These are phyloP conservation scores for Mesorhabditis spiculigera DNA, from an alignment of 2,888 invertebrate species.

Conservation along the genomic window DNA sequence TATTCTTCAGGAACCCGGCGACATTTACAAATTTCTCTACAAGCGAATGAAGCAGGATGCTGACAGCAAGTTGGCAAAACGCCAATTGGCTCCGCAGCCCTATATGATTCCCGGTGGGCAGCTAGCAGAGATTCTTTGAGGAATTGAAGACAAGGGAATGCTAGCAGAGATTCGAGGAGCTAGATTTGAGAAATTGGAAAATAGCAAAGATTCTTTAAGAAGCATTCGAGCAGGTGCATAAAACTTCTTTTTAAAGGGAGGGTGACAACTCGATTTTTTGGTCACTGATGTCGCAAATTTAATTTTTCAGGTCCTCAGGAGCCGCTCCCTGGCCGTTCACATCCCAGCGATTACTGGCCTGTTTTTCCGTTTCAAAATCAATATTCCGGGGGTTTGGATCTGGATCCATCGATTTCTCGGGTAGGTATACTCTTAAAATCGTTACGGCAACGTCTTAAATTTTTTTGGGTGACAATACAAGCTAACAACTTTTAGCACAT, in stretches of 20 bases:
- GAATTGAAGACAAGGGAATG: too few species aligned
- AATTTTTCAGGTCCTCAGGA: constrained; percentile 41
- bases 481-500: constrained; percentile 33
- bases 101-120: constrained; percentile 31
- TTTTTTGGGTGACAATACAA: not conserved
- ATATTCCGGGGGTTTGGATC: constrained; percentile 43
- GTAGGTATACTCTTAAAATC: constrained; percentile 13
- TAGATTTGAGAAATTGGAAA: too few species aligned
- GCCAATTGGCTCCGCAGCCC: constrained; percentile 17
- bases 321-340: constrained; percentile 43
- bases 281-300: too few species aligned
- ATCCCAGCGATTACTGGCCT: constrained; percentile 46
- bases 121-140: not conserved
- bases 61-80: constrained; percentile 20
- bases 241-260: too few species aligned
- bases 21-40: constrained; percentile 32
- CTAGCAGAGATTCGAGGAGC: too few species aligned
- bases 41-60: constrained; percentile 38
- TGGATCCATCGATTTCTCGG: constrained; percentile 46
- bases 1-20: not conserved
- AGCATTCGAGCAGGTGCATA: too few species aligned
- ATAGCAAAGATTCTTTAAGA: too few species aligned
- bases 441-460: not conserved
- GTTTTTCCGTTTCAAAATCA: constrained; percentile 48
- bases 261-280: too few species aligned